Percentiles rank a stretch among this genome's conserved stretches.
phyloP scores from a whole-genome alignment of 2,113 vertebrate genomes.

The Morone saxatilis region DNA sequence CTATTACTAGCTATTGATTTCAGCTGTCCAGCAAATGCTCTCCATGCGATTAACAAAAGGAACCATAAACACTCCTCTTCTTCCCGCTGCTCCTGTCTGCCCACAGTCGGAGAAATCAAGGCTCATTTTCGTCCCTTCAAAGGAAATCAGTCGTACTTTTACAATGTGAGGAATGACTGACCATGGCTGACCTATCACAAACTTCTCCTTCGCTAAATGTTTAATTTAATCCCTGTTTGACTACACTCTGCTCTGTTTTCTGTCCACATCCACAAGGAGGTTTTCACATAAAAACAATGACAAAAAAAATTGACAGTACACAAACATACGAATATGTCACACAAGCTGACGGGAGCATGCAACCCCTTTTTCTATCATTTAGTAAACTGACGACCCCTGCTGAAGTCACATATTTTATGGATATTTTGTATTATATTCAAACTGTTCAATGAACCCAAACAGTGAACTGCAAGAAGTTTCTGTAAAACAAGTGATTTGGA shows the following conservation, averaged over 20 bases:
- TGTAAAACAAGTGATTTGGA: too few relatives aligned
- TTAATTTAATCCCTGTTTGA: not conserved
- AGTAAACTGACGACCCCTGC: too few relatives aligned
- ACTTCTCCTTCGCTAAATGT: not conserved
- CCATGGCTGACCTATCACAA: not conserved
- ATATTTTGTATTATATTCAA: too few relatives aligned
- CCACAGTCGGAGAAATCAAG: not conserved
- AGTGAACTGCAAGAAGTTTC: too few relatives aligned
- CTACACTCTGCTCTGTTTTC: not conserved
- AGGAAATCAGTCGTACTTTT: not conserved
- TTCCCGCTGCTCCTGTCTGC: not conserved
- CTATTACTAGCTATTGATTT: slow-evolving; percentile 16
- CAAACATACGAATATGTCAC: not conserved
- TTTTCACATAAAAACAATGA: not conserved
- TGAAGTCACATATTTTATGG: too few relatives aligned
- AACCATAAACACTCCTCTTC: slow-evolving; percentile 5
- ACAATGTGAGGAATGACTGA: not conserved
- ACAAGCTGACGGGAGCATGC: too few relatives aligned
- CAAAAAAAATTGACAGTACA: too few relatives aligned
- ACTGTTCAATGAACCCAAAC: too few relatives aligned
- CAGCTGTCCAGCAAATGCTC: not conserved
- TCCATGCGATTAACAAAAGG: not conserved
- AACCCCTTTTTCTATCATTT: too few relatives aligned
- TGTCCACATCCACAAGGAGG: not conserved
- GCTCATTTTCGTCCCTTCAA: not conserved